Base-by-base conservation (phyloP, 2,888 invertebrate genomes). In the Notodonta dromedarius region DNA sequence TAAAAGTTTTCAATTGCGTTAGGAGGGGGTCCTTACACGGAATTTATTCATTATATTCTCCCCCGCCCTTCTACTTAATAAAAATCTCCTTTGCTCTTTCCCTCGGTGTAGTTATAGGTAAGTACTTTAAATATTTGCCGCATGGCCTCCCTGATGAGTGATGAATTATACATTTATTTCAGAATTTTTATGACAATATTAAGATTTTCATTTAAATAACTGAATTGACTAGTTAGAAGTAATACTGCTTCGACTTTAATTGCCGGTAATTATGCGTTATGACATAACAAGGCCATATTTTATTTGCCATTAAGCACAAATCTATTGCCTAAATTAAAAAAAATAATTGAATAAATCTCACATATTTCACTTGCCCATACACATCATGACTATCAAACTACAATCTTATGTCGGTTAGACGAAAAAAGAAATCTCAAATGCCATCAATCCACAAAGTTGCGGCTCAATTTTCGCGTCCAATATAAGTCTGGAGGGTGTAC, bases 1-100 rank as follows among this genome's bases (percentile, higher is more conserved):
- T 92, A 92, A 93, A 93, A 93, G 91, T 93, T 93, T 93, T 93
- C 93, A 93, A 93, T 93, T 93, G 92, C 92, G 89, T 93, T 92
- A 93, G 82, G 86, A 86, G 84, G 86, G 73, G 86, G 83, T 79
- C 87, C 87, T 89, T 86, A 91, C 87, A 86, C 86, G 85, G 90
- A 93, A 93, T 93, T 93, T 93, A 93, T 93, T 93, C 93, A 91
- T 93, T 92, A 91, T 89, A 88, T 88, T 89, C 88, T 83, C 81
- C 86, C 82, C 80, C 83, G 80, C 80, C 82, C 83, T 84, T 80
- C 85, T 84, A 85, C 88, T 89, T 91, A 90, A 92, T 93, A 91
- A 91, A 83, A 92, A 85, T 82, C 85, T 86, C 80, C 84, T 89
- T 89, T 88, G 90, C 90, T 89, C 87, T 88, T 86, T 88, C 82